These are phyloP conservation scores for Eulemur mongoz DNA, from an alignment of 2,797 vertebrate genomes.

Conservation along the genomic window DNA sequence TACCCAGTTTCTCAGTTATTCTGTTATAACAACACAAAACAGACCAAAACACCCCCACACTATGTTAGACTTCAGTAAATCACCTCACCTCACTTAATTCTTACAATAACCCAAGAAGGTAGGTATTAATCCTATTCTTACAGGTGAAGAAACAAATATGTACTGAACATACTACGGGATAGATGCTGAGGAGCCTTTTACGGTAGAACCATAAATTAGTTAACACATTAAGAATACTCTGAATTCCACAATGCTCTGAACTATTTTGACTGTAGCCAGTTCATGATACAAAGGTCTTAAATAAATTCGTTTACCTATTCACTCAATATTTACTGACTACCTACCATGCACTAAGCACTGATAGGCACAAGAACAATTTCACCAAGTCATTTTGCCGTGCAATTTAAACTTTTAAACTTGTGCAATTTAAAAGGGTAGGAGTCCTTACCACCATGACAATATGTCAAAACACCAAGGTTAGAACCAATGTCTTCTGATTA, in stretches of 20 bases:
- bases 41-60: neutral
- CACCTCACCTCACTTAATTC: neutral
- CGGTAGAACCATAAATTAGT: neutral
- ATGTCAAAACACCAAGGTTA: neutral
- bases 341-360: neutral
- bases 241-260: neutral
- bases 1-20: neutral
- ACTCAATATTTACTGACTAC: neutral
- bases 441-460: neutral
- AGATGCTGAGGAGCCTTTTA: neutral
- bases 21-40: neutral
- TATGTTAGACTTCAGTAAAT: neutral
- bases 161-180: neutral
- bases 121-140: neutral
- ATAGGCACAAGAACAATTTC: neutral
- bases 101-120: neutral
- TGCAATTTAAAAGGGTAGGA: neutral
- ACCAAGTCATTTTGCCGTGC: neutral
- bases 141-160: neutral
- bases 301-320: slow-evolving; percentile 10
- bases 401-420: neutral
- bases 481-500: slow-evolving; percentile 18
- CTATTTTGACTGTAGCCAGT: neutral
- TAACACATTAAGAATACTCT: neutral
- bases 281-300: neutral